Conservation (phyloP, 2,888 invertebrate species). For the Zygogramma bicolorata region DNA sequence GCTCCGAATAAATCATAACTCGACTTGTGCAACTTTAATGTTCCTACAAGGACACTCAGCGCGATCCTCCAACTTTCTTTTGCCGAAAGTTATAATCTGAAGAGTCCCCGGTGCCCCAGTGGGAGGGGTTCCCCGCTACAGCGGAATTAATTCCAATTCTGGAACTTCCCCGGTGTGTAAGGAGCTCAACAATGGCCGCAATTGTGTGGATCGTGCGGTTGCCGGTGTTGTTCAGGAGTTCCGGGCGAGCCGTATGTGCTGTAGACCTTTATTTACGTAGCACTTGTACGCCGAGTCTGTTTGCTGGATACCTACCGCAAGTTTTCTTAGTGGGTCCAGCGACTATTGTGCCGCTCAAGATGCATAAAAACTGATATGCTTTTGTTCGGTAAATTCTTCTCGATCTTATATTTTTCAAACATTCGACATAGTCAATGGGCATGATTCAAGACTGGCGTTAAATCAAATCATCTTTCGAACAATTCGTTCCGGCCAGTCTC, state of each 20-base stretch:
- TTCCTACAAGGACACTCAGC: neutral
- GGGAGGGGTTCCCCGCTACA: neutral
- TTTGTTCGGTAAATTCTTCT: no score
- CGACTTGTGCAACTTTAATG: constrained; percentile 15
- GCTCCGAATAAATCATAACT: constrained; percentile 17
- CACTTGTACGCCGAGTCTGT: constrained; percentile 11
- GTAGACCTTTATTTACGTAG: neutral
- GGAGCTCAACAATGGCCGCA: constrained; percentile 19
- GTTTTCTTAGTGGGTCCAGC: no score
- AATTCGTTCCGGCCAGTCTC: no score
- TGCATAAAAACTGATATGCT: no score
- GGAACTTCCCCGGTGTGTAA: constrained; percentile 9
- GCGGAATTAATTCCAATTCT: constrained; percentile 19
- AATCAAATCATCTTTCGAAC: no score
- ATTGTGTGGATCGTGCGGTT: constrained; percentile 14
- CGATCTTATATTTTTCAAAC: no score
- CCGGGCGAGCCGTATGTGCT: constrained; percentile 7
- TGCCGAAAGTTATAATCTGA: constrained; percentile 15
- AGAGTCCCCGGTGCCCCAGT: constrained; percentile 11
- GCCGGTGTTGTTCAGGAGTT: neutral
- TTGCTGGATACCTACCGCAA: no score
- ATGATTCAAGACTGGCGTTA: no score
- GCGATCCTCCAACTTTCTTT: constrained; percentile 18
- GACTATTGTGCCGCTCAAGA: no score
- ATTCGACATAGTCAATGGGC: no score